Evolutionary conservation across 2,113 vertebrate genomes (phyloP).

Genomic region (Aspiorhynchus laticeps): DNA sequence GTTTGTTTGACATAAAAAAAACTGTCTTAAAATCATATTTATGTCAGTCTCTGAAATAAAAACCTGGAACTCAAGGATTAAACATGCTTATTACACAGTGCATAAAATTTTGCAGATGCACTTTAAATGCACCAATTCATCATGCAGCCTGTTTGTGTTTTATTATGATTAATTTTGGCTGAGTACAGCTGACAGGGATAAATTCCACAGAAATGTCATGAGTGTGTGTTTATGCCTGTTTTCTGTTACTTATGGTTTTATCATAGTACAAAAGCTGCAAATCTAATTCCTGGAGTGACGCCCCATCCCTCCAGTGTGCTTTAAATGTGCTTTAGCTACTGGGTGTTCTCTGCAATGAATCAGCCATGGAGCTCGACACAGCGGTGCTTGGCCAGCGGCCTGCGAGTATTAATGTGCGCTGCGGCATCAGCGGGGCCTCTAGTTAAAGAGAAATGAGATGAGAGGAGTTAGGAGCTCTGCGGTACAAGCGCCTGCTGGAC

Average conservation of each 20-base stretch:
- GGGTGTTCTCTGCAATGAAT: slow-evolving; percentile 40
- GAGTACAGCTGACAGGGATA: slow-evolving; percentile 4
- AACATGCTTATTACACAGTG: slow-evolving; percentile 2
- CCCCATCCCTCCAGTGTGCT: neutral
- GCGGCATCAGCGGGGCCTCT: slow-evolving; percentile 42
- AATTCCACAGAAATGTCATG: neutral
- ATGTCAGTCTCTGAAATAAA: neutral
- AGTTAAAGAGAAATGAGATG: slow-evolving; percentile 51
- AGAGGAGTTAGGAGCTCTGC: slow-evolving; percentile 35
- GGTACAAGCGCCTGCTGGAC: slow-evolving; percentile 51
- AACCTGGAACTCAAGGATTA: neutral
- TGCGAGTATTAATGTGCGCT: slow-evolving; percentile 32
- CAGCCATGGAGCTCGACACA: neutral
- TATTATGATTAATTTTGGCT: slow-evolving; percentile 5
- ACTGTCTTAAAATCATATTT: neutral
- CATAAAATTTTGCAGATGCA: slow-evolving; percentile 2
- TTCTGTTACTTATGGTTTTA: slow-evolving; percentile 15
- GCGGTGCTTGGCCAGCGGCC: slow-evolving; percentile 26
- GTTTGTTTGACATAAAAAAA: neutral
- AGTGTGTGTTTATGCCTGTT: slow-evolving; percentile 1
- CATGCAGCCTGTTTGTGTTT: neutral
- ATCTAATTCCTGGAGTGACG: slow-evolving; percentile 12
- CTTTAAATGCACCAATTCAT: slow-evolving; percentile 8
- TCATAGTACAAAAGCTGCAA: slow-evolving; percentile 21
- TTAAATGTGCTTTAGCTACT: slow-evolving; percentile 36